Evolutionary conservation across 92 coral and sea anemone genomes (phyloP), one percentile per base, ranked within the genome.

Genomic region (Phenganax subtilis): DNA sequence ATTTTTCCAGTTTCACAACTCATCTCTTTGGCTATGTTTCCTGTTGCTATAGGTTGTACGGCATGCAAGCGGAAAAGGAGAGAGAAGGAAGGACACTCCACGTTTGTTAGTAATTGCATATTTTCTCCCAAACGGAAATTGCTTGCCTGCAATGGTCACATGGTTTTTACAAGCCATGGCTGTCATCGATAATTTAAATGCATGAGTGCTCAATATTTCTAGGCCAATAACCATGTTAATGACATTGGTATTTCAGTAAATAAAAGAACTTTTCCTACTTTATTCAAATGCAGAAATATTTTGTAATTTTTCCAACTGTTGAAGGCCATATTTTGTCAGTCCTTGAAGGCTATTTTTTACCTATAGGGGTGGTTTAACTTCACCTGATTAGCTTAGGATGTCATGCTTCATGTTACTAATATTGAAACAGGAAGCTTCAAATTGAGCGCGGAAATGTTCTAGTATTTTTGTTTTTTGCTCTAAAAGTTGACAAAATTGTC

Each of bases 331-430:
- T 14, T 25, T 59, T 59, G 16, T 14, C 27, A 14, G n/a, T 59
- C n/a, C 7, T 59, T 14, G 16, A 14, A 59, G 65, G 65, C 65
- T 25, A 5, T 59, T 59, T 1, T 1, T 25, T 25, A 59, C 27
- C 65, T 59, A 59, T 59, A 59, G 65, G 65, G 65, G 65, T 59
- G 65, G 65, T 59, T 59, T 59, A 59, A 59, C 65, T 59, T 59
- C 65, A 1, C 2, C 27, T 14, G n/a, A 59, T 14, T 59, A 59
- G 27, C n/a, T 14, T 25, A 3, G n/a, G 16, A 59, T 59, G 65
- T 1, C 65, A 14, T 59, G 16, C 27, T 59, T 14, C 16, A 14
- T 59, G 65, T 59, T 59, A 14, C 16, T 25, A 59, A 14, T 59
- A 14, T 25, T 59, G 27, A 3, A 59, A 59, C 65, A 59, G 27